phyloP scores from a whole-genome alignment of 2,888 invertebrate species.

The Nesidiocoris tenuis region DNA sequence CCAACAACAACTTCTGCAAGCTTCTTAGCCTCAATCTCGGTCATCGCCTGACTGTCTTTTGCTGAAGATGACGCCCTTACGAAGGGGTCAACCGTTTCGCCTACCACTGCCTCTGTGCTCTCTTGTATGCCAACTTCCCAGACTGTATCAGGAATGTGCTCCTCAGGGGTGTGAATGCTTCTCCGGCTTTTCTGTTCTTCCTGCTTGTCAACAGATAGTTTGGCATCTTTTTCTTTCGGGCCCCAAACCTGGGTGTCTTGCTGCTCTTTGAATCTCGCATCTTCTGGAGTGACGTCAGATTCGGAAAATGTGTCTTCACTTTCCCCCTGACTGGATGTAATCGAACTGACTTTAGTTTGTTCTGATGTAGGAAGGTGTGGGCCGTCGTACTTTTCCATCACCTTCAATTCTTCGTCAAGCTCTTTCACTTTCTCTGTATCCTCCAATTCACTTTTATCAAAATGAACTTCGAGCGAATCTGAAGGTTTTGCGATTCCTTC shows the following conservation, averaged over 20 bases:
- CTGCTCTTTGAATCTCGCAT: slow-evolving; percentile 54
- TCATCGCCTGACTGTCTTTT: slow-evolving; percentile 50
- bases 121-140: slow-evolving; percentile 59
- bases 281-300: slow-evolving; percentile 60
- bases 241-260: slow-evolving; percentile 46
- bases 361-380: slow-evolving; percentile 24
- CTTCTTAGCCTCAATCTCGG: slow-evolving; percentile 58
- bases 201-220: slow-evolving; percentile 49
- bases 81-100: slow-evolving; percentile 44
- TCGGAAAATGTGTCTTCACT: slow-evolving; percentile 62
- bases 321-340: slow-evolving; percentile 58
- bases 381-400: slow-evolving; percentile 12
- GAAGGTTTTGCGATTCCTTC: slow-evolving; percentile 55
- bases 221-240: slow-evolving; percentile 48
- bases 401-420: slow-evolving; percentile 55
- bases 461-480: slow-evolving; percentile 58
- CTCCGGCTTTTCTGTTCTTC: slow-evolving; percentile 43
- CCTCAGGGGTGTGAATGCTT: slow-evolving; percentile 56
- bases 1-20: slow-evolving; percentile 59
- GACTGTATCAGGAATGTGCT: slow-evolving; percentile 58
- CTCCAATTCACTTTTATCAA: slow-evolving; percentile 59
- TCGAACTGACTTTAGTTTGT: slow-evolving; percentile 44
- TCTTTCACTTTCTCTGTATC: slow-evolving; percentile 58
- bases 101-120: slow-evolving; percentile 49
- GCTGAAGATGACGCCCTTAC: slow-evolving; percentile 4